phyloP scores from a whole-genome alignment of 2,888 invertebrate species.

The Exocentrus adspersus region DNA sequence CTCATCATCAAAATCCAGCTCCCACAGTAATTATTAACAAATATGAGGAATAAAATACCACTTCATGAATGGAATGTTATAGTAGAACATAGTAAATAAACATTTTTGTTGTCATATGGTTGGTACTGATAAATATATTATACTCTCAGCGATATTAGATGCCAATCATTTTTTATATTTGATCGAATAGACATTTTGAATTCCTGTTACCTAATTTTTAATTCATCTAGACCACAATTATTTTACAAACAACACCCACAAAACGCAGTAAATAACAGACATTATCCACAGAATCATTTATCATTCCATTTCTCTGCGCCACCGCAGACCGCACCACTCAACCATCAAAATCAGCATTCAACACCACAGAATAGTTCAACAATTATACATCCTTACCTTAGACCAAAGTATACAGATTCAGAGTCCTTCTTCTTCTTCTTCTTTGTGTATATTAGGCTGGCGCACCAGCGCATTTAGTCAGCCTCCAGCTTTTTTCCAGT shows the following conservation, averaged over 20 bases:
- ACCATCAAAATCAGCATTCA: no score
- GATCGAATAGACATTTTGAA: conserved; percentile 35
- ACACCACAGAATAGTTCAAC: no score
- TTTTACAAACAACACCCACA: conserved; percentile 59
- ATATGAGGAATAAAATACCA: conserved; percentile 46
- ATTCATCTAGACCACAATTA: conserved; percentile 56
- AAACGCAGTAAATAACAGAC: conserved; percentile 56
- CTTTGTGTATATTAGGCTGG: no score
- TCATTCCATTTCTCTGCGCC: conserved; percentile 37
- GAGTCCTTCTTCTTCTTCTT: no score
- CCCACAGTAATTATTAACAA: conserved; percentile 39
- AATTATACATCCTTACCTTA: no score
- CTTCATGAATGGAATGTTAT: conserved; percentile 60
- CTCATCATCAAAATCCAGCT: conserved; percentile 31
- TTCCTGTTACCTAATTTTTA: conserved; percentile 53
- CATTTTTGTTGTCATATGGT: conserved; percentile 56
- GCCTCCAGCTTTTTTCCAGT: no score
- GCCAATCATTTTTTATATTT: conserved; percentile 24
- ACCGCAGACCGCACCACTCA: no score
- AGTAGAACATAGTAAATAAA: conserved; percentile 62
- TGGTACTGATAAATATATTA: conserved; percentile 41
- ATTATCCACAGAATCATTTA: conserved; percentile 48
- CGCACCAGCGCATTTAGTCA: no score
- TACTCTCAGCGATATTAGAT: conserved; percentile 26
- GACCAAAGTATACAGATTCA: no score